These are phyloP conservation scores for Coregonus suidteri DNA, from an alignment of 2,797 vertebrate genomes.

Conservation along the genomic window DNA sequence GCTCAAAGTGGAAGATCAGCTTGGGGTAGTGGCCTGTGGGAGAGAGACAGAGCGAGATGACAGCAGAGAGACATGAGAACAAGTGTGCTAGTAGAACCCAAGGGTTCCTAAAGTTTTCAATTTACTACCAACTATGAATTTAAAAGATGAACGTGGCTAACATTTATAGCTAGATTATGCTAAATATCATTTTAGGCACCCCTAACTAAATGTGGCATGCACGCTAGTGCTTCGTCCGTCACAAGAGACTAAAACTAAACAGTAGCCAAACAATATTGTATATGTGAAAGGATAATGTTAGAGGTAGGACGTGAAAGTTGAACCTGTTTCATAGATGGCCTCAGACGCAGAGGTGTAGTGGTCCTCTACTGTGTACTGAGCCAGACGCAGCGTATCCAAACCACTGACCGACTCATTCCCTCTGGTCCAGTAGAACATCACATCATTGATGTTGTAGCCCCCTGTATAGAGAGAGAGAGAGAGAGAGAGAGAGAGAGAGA, in stretches of 20 bases:
- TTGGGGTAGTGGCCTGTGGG: slow-evolving; percentile 83
- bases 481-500: not conserved
- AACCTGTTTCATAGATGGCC: slow-evolving; percentile 91
- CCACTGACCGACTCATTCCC: slow-evolving; percentile 91
- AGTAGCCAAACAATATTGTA: not conserved
- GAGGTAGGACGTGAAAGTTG: not conserved
- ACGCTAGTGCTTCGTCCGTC: not conserved
- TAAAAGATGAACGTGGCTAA: not conserved
- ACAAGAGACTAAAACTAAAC: not conserved
- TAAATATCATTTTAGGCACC: not conserved
- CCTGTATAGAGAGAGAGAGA: slow-evolving; percentile 67
- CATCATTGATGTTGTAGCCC: slow-evolving; percentile 92
- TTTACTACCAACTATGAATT: not conserved
- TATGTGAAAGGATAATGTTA: not conserved
- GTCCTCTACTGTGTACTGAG: slow-evolving; percentile 91
- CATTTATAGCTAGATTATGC: not conserved
- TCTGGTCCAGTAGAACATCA: slow-evolving; percentile 91
- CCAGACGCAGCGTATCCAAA: slow-evolving; percentile 84
- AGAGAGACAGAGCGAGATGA: not conserved
- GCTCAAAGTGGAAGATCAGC: slow-evolving; percentile 89
- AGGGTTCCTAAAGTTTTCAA: not conserved
- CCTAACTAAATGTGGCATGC: not conserved
- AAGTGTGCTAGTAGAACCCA: not conserved
- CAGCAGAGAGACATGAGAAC: not conserved
- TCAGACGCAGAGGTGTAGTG: slow-evolving; percentile 90